Base-by-base conservation (phyloP, 1,140 invertebrate genomes). In the Heliconius hermathena region DNA sequence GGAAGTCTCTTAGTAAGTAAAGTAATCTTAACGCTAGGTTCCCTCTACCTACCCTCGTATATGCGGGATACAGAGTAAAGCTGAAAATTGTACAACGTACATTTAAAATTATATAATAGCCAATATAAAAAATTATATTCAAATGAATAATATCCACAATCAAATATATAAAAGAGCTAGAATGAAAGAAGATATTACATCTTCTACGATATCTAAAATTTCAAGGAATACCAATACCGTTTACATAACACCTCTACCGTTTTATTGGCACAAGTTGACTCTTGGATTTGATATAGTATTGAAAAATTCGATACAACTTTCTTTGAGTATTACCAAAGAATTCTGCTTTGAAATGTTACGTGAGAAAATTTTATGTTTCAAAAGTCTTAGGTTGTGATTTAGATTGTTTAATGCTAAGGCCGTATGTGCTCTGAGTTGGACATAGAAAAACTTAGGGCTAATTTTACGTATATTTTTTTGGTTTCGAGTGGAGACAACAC, bases 301-400 rank as follows among this genome's bases (percentile, higher is more conserved):
- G 54, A 57, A 57, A 57, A 57, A 57, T 57, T 57, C 54, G 54
- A 57, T 57, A 57, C n/a, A 57, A 57, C n/a, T 57, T 57, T 22
- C n/a, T 57, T 57, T 57, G 54, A n/a, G 54, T 57, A 57, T n/a
- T 57, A 57, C 54, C 54, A n/a, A 57, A 57, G 54, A 57, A 22
- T 57, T 57, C 20, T 22, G n/a, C 54, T 57, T 57, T 57, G 54
- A n/a, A n/a, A 57, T 57, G n/a, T 57, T 57, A 57, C 54, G n/a
- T 57, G n/a, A 2, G 54, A 57, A 57, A 57, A 9, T 57, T 57
- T n/a, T 22, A 22, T 57, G 8, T n/a, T 20, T n/a, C 54, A 22
- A 22, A 57, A 57, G 9, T 57, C 8, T 8, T 57, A 57, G 8
- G 18, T 49, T 49, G 13, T 46, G 3, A 18, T 52, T 52, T 52